A percentile compares a stretch with the other conserved stretches of the same genome.
Conservation (phyloP, 2,797 vertebrate species). For the Neopelma chrysocephalum region DNA sequence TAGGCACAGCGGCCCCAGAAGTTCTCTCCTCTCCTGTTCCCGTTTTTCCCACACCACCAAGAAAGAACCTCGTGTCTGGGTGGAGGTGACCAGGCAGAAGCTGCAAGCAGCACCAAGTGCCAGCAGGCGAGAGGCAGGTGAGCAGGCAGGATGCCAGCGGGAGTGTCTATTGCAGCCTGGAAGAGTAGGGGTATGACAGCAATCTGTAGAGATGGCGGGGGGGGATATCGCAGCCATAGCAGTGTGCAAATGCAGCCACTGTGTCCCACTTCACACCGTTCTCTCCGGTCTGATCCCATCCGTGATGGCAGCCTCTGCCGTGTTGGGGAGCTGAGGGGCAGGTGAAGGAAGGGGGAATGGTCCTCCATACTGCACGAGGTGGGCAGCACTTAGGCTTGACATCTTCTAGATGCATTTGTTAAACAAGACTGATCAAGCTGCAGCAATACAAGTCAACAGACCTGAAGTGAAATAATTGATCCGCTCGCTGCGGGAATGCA, state of each 20-base stretch:
- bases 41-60: not conserved
- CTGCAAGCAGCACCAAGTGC: not conserved
- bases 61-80: not conserved
- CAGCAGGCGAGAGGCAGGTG: not conserved
- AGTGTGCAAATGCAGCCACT: accelerated
- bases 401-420: not conserved
- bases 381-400: not conserved
- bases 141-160: not conserved
- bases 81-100: not conserved
- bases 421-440: not conserved
- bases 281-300: accelerated
- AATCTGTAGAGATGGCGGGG: accelerated
- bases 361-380: accelerated
- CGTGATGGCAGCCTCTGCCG: accelerated
- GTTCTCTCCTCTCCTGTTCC: not conserved
- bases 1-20: not conserved
- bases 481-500: accelerated
- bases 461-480: not conserved
- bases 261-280: accelerated
- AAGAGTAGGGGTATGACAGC: not conserved
- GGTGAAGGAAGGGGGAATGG: not conserved
- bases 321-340: accelerated
- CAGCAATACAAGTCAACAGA: not conserved
- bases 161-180: not conserved
- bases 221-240: not conserved